Evolutionary conservation across 2,888 invertebrate genomes (phyloP), one percentile per base, ranked within the genome.

Genomic region (Embidobia sp.): DNA sequence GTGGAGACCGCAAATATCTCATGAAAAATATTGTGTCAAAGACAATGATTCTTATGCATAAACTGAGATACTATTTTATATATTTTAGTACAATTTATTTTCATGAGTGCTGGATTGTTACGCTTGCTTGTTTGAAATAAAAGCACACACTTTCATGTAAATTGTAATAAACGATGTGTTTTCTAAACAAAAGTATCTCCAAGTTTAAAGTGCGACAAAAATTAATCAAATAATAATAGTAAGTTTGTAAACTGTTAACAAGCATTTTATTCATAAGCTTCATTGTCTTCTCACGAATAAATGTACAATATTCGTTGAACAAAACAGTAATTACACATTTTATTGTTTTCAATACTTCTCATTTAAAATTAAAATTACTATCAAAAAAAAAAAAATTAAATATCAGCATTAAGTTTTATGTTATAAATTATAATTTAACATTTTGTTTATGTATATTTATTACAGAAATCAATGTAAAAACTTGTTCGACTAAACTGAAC

Each of bases 31-130:
- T 64, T 51, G 18, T 55, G 46, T 55, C 19, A 42, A 57, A 63
- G 72, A 49, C 63, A 48, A 55, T 64, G 72, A 49, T 26, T 11
- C 40, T 72, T 72, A 33, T 31, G 63, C 5, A 53, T 46, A 42
- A 61, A 37, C 26, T n/a, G 13, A 37, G 2, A 16, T 2, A 22
- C 8, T 29, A 19, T 16, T 48, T 55, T 55, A 13, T 51, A 66
- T 31, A 29, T 40, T 55, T 29, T 53, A 46, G 31, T 57, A 44
- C 11, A 44, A 35, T 11, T 46, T 22, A 6, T 48, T 18, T 7
- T 27, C 2, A n/a, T 15, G 18, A 42, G 31, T 44, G 51, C 15
- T 42, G 51, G 35, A 46, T 46, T 49, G 40, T 63, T 63, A n/a
- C n/a, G n/a, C 13, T 22, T 18, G 22, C 11, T 55, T 27, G 53